These are phyloP conservation scores for Globodera rostochiensis DNA, from an alignment of 1,140 invertebrate genomes.

Conservation along the genomic window DNA sequence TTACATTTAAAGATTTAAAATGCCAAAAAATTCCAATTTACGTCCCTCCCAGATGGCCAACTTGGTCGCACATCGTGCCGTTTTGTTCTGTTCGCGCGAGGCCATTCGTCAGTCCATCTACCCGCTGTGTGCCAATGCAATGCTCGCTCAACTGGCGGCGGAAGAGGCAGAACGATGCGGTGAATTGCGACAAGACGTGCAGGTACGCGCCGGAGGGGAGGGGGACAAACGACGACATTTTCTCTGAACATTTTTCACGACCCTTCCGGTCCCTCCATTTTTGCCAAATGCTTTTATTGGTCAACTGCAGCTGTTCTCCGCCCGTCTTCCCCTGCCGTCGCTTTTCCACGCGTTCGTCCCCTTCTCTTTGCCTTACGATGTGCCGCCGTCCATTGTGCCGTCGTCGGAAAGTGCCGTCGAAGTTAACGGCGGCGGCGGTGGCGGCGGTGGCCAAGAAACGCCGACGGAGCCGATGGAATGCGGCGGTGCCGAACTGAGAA, in stretches of 20 bases:
- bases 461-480: background rate
- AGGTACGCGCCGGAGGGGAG: background rate
- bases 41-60: background rate
- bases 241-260: no score
- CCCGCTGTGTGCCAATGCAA: constrained; percentile 17
- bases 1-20: background rate
- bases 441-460: background rate
- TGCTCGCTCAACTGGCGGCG: constrained; percentile 6
- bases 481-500: constrained; percentile 16
- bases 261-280: no score
- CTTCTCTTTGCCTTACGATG: background rate
- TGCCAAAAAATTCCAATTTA: background rate
- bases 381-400: background rate
- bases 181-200: background rate
- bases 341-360: constrained; percentile 24
- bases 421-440: background rate
- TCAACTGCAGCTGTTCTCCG: constrained; percentile 17
- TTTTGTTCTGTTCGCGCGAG: constrained; percentile 14
- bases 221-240: background rate
- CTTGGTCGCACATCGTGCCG: background rate
- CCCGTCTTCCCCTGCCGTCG: constrained; percentile 14
- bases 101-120: constrained; percentile 25
- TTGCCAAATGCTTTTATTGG: background rate
- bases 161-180: background rate
- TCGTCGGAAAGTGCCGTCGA: background rate